Conservation (phyloP, 2,797 vertebrate genomes). For the Falco berigora region DNA sequence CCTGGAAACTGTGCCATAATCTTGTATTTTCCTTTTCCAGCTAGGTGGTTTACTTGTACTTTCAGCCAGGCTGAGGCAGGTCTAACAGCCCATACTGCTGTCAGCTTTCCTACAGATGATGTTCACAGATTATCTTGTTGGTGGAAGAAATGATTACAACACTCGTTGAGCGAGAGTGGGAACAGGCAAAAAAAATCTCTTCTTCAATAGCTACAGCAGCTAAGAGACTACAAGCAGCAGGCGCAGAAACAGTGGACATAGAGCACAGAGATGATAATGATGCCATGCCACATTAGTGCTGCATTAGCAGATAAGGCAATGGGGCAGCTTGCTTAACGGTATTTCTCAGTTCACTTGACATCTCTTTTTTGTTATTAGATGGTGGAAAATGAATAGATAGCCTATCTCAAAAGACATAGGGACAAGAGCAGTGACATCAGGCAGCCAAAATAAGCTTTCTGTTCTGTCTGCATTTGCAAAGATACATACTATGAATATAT, state of each 20-base stretch:
- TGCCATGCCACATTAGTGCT: slow-evolving; percentile 33
- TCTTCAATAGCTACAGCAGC: neutral
- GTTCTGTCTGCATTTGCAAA: neutral
- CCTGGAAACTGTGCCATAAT: neutral
- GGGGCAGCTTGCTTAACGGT: neutral
- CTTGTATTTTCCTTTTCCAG: neutral
- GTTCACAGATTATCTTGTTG: neutral
- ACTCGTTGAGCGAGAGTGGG: neutral
- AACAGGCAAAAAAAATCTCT: neutral
- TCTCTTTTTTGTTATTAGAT: slow-evolving; percentile 26
- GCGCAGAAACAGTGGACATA: neutral
- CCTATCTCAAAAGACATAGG: neutral
- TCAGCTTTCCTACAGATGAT: neutral
- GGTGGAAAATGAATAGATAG: neutral
- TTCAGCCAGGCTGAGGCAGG: neutral
- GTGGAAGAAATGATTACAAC: neutral
- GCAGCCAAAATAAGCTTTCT: slow-evolving; percentile 9
- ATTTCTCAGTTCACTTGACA: slow-evolving; percentile 19
- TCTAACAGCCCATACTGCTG: neutral
- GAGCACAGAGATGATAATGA: neutral
- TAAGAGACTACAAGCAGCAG: neutral
- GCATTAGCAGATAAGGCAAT: slow-evolving; percentile 39
- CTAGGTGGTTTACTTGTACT: neutral
- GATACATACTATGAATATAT: neutral
- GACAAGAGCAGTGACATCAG: neutral